Base-by-base conservation (phyloP, 2,113 vertebrate genomes). In the Garra rufa region DNA sequence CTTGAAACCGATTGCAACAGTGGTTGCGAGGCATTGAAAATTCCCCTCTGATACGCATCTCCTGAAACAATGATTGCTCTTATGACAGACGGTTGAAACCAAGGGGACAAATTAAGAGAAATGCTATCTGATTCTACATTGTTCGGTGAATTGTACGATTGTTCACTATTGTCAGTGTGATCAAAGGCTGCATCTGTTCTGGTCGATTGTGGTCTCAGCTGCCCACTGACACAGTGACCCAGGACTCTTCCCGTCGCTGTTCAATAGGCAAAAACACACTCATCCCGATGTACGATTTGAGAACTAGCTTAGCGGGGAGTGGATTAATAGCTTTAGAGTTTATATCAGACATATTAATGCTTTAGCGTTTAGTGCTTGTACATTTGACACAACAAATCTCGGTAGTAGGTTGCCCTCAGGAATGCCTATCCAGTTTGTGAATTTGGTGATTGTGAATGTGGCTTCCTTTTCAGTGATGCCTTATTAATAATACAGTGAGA, bases 71-170 rank as follows among this genome's bases (percentile, higher is more conserved):
- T 59, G 17, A 4, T 24, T 46, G 50, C 43, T 52, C 65, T 77
- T 77, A 48, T 77, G 30, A 77, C 24, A 38, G 34, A 61, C 21
- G 24, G 50, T 61, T 30, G 28, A 63, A 61, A 63, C 78, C 86
- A 84, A 76, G 77, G 82, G 55, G 61, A 71, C 50, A 77, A 77
- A 82, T 52, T 44, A 85, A 52, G 81, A 26, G 75, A 59, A 77
- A 43, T 76, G 70, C 21, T 69, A 65, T 77, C 67, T n/a, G 10
- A 85, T 76, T 77, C 30, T 48, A 50, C 28, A 80, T 76, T 11
- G 28, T 80, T 61, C n/a, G 1, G 61, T 82, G 24, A 65, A 69
- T 75, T 75, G 71, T 30, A 69, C 21, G 44, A 81, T 50, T 81
- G 78, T 81, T 81, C 15, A 26, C 24, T 63, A 9, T 48, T 44